These are phyloP conservation scores for Gerris buenoi DNA, from an alignment of 1,140 invertebrate genomes.

Conservation along the genomic window DNA sequence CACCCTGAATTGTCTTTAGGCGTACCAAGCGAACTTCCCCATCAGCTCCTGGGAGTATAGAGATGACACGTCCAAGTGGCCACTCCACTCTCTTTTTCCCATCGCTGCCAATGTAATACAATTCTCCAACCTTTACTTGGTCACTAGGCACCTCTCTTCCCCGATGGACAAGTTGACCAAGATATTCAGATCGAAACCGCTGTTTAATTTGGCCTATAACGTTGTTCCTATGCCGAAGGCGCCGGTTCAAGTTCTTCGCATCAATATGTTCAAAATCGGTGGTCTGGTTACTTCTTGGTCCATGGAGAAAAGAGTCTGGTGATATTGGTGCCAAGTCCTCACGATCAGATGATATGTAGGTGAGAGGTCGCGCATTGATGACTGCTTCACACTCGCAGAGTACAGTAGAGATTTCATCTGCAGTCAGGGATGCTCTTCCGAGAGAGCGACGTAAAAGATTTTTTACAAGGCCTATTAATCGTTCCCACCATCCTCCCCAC, in stretches of 20 bases:
- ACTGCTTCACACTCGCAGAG: constrained; percentile 15
- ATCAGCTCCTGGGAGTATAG: background rate
- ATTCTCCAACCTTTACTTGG: background rate
- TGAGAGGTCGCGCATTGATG: constrained; percentile 27
- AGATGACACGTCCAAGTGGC: background rate
- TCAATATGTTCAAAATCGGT: background rate
- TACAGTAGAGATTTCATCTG: constrained; percentile 13
- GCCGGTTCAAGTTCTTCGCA: background rate
- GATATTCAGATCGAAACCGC: background rate
- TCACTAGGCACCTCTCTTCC: background rate
- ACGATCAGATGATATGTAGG: constrained; percentile 18
- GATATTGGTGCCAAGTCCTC: background rate
- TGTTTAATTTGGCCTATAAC: background rate
- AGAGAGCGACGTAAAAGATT: constrained; percentile 9
- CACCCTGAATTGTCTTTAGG: background rate
- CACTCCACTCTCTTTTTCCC: background rate
- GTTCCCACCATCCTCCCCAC: constrained; percentile 30
- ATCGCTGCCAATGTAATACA: background rate
- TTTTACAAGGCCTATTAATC: constrained; percentile 23
- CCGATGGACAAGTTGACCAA: background rate
- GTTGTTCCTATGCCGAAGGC: background rate
- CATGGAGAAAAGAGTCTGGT: constrained; percentile 9
- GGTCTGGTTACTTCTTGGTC: constrained; percentile 2
- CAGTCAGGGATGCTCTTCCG: constrained; percentile 8
- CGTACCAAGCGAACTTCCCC: background rate